Percentiles rank a stretch among this genome's conserved stretches.
Conservation (phyloP, 2,888 invertebrate genomes). For the Orthosia incerta region DNA sequence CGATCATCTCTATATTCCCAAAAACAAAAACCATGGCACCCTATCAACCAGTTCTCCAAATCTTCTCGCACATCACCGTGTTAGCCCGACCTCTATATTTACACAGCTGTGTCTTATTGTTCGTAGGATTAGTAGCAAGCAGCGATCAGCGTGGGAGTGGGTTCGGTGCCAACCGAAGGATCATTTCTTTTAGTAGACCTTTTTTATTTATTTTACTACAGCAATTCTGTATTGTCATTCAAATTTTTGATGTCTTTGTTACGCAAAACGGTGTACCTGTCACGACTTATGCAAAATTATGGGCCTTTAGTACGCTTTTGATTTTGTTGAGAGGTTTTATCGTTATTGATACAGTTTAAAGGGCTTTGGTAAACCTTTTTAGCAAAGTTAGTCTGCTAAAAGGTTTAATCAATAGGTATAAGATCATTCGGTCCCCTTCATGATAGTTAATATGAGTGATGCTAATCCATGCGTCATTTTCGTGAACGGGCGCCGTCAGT, state of each 20-base stretch:
- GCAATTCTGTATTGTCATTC: slow-evolving; percentile 40
- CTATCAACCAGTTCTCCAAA: slow-evolving; percentile 27
- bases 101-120: slow-evolving; percentile 74
- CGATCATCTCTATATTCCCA: too few relatives aligned
- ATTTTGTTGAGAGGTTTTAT: slow-evolving; percentile 24
- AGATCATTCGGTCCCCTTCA: too few relatives aligned
- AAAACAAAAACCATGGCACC: slow-evolving; percentile 17
- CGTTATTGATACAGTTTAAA: not conserved
- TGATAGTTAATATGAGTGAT: too few relatives aligned
- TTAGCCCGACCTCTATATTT: slow-evolving; percentile 68
- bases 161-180: slow-evolving; percentile 36
- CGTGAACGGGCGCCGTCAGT: too few relatives aligned
- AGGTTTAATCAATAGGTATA: not conserved
- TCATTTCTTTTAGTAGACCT: slow-evolving; percentile 38
- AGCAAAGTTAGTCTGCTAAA: not conserved
- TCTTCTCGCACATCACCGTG: slow-evolving; percentile 41
- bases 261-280: slow-evolving; percentile 25
- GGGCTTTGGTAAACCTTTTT: not conserved
- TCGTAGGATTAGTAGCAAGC: slow-evolving; percentile 71
- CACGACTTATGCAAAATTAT: slow-evolving; percentile 44
- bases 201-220: slow-evolving; percentile 42
- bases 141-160: slow-evolving; percentile 69
- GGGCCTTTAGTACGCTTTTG: slow-evolving; percentile 16
- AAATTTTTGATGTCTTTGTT: slow-evolving; percentile 42
- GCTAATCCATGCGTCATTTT: too few relatives aligned